Evolutionary conservation across 2,888 invertebrate species (phyloP).

Genomic region (Hyalella azteca): DNA sequence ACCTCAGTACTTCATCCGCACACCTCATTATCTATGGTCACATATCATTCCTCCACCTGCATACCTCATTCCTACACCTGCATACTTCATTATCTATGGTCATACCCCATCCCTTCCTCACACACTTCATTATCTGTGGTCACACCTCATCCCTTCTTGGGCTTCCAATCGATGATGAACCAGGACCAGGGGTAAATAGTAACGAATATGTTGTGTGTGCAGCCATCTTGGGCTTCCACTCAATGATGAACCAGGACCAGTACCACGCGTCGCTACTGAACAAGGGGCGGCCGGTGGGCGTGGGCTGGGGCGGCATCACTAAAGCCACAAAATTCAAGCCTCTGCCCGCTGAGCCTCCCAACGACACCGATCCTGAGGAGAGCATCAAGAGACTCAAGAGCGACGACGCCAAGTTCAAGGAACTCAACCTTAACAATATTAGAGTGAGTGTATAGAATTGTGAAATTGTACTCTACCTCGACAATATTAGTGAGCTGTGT

Average conservation of each 20-base stretch:
- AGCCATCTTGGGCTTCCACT: constrained; percentile 99
- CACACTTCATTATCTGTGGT: too few species aligned
- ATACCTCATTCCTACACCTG: too few species aligned
- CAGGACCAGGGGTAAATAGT: constrained; percentile 88
- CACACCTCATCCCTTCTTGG: too few species aligned
- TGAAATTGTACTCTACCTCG: too few species aligned
- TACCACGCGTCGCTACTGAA: constrained; percentile 95
- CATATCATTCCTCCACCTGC: too few species aligned
- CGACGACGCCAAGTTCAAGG: constrained; percentile 83
- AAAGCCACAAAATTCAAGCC: constrained; percentile 91
- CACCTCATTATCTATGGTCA: too few species aligned
- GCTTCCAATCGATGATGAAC: constrained; percentile 74
- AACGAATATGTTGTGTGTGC: constrained; percentile 81
- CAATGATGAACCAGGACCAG: constrained; percentile 99
- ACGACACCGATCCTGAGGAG: constrained; percentile 92
- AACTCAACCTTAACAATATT: constrained; percentile 99
- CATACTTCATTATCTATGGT: too few species aligned
- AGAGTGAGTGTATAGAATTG: constrained; percentile 83
- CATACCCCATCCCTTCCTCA: too few species aligned
- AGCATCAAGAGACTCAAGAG: constrained; percentile 87
- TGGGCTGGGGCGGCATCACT: constrained; percentile 94
- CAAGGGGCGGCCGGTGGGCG: constrained; percentile 72
- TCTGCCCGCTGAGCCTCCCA: constrained; percentile 94
- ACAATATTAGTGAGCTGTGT: too few species aligned
- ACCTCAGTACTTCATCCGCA: too few species aligned